Conservation (phyloP, 2,888 invertebrate genomes). For the Caenorhabditis zanzibari region DNA sequence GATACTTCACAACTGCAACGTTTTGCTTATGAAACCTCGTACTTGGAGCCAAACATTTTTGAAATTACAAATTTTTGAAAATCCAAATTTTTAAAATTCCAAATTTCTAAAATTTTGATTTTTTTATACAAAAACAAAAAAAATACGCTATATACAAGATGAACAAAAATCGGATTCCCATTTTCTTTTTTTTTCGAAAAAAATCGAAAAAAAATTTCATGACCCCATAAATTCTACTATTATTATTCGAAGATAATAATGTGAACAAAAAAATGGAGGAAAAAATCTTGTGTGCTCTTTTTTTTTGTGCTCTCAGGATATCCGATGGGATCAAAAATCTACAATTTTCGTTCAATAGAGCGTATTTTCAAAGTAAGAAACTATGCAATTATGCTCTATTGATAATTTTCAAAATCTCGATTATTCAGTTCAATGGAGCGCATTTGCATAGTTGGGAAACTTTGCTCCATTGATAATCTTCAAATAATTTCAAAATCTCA, state of each 20-base stretch:
- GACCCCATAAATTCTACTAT: slow-evolving; percentile 58
- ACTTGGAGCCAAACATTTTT: neutral
- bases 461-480: too few species aligned
- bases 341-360: too few species aligned
- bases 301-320: slow-evolving; percentile 25
- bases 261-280: neutral
- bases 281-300: neutral
- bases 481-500: too few species aligned
- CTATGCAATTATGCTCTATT: slow-evolving; percentile 11
- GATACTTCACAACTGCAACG: too few species aligned
- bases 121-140: too few species aligned
- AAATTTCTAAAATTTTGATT: neutral
- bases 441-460: too few species aligned
- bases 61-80: neutral
- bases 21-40: too few species aligned
- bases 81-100: neutral
- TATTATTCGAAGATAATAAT: slow-evolving; percentile 35
- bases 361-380: too few species aligned
- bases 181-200: slow-evolving; percentile 14
- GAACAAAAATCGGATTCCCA: slow-evolving; percentile 55
- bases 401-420: too few species aligned
- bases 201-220: slow-evolving; percentile 23
- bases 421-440: neutral
- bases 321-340: slow-evolving; percentile 10
- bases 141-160: slow-evolving; percentile 36